Base-by-base conservation (phyloP, 2,797 vertebrate species). In the Anguilla marmorata region DNA sequence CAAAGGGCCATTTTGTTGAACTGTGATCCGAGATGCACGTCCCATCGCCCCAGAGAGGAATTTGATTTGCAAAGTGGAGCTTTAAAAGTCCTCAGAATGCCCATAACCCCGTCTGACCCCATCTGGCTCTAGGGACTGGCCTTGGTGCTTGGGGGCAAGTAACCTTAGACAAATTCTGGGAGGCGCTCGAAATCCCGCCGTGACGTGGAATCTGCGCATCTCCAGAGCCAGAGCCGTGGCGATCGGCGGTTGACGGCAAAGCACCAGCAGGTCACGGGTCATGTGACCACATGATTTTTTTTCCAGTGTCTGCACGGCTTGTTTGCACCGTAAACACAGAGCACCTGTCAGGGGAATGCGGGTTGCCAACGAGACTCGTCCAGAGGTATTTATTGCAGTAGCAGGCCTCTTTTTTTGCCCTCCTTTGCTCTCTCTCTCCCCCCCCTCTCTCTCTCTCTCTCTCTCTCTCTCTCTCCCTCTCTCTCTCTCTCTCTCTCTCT, bases 251-350 rank as follows among this genome's bases (percentile, higher is more conserved):
- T 19, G 56, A 27, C 1, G 37, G 14, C 16, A 14, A 27, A 37
- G 37, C 21, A n/a, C 45, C 21, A 24, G 94, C 94, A 93, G 96
- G 95, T 96, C 95, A 95, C 95, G 93, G 96, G 95, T 94, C 95
- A 95, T 33, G 89, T 94, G 95, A 94, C 95, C 93, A 79, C 89
- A 90, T 91, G 94, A 91, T 93, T 94, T 92, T 86, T 91, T 94
- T 91, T 91, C 91, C 91, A 93, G 93, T 94, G 94, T 94, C 92
- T 91, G 88, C 89, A 93, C 91, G 92, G 95, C 94, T 96, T 94
- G 94, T 96, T 97, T 97, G 94, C 94, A 97, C 95, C 94, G 95
- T 98, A 98, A 98, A 98, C 97, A 98, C 92, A 95, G 93, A 94
- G 95, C 98, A 98, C 97, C 97, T 98, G 97, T 97, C 96, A 89